These are phyloP conservation scores for Rhagoletis pomonella DNA, from an alignment of 1,140 invertebrate genomes.

Conservation along the genomic window DNA sequence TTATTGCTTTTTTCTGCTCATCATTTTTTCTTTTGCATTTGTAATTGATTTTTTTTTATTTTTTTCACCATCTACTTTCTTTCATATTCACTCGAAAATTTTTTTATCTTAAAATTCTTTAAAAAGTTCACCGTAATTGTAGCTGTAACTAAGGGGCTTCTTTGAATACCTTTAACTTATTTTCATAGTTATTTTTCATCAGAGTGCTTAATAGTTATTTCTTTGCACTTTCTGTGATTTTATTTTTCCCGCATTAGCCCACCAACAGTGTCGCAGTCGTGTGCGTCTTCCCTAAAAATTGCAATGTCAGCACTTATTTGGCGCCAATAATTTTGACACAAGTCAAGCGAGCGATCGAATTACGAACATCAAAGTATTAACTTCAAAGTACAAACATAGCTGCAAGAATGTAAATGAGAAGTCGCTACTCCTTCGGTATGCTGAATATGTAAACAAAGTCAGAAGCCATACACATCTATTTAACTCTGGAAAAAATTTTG, in stretches of 20 bases:
- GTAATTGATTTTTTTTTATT: not conserved
- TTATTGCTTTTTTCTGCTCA: too few species aligned
- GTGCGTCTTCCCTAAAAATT: not conserved
- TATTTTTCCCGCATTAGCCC: not conserved
- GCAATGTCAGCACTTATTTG: not conserved
- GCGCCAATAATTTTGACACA: slow-evolving; percentile 37
- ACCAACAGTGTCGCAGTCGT: not conserved
- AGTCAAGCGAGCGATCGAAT: slow-evolving; percentile 25
- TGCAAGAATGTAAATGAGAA: not conserved
- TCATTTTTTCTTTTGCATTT: not conserved
- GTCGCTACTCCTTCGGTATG: not conserved
- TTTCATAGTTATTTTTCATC: not conserved
- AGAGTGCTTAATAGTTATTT: not conserved
- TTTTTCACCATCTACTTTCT: not conserved
- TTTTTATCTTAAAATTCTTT: not conserved
- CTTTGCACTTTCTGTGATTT: not conserved
- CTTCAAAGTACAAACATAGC: not conserved
- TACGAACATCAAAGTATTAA: slow-evolving; percentile 10
- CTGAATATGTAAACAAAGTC: not conserved
- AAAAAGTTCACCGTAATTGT: not conserved
- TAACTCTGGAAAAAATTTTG: not conserved
- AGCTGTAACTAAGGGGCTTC: slow-evolving; percentile 24
- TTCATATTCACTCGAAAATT: not conserved
- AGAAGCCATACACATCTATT: not conserved
- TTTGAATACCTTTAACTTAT: not conserved